phyloP scores from a whole-genome alignment of 2,113 vertebrate genomes.

The Tragelaphus buxtoni region DNA sequence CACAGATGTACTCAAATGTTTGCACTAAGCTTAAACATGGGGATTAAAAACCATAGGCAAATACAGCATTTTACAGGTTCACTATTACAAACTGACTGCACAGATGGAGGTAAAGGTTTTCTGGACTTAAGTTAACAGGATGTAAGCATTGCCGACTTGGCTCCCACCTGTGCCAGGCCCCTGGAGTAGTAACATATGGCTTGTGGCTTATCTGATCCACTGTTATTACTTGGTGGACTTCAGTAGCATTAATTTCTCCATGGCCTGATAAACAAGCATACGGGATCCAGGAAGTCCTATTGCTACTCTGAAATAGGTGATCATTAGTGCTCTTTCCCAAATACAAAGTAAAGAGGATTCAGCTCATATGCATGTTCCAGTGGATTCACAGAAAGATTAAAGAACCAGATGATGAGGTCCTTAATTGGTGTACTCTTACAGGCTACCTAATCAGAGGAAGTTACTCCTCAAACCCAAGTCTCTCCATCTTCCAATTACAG shows the following conservation, averaged over 20 bases:
- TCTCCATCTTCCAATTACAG: background rate
- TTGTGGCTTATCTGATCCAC: slow-evolving; percentile 32
- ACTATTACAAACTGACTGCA: background rate
- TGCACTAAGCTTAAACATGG: background rate
- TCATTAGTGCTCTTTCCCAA: background rate
- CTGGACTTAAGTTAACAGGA: background rate
- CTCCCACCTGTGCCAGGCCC: background rate
- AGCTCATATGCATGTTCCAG: background rate
- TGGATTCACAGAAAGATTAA: background rate
- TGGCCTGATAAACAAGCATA: background rate
- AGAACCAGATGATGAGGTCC: background rate
- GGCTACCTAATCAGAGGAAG: background rate
- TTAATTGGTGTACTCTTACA: background rate
- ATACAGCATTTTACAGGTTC: background rate
- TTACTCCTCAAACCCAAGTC: background rate
- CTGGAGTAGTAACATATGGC: background rate
- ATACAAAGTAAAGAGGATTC: background rate
- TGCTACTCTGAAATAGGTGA: background rate
- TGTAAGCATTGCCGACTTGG: background rate
- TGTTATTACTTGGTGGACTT: background rate
- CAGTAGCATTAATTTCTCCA: background rate
- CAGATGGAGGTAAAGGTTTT: background rate
- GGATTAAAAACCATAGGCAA: background rate
- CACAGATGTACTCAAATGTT: background rate
- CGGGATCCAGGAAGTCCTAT: background rate